Evolutionary conservation across 2,797 vertebrate genomes (phyloP).

Genomic region (Salarias fasciatus): DNA sequence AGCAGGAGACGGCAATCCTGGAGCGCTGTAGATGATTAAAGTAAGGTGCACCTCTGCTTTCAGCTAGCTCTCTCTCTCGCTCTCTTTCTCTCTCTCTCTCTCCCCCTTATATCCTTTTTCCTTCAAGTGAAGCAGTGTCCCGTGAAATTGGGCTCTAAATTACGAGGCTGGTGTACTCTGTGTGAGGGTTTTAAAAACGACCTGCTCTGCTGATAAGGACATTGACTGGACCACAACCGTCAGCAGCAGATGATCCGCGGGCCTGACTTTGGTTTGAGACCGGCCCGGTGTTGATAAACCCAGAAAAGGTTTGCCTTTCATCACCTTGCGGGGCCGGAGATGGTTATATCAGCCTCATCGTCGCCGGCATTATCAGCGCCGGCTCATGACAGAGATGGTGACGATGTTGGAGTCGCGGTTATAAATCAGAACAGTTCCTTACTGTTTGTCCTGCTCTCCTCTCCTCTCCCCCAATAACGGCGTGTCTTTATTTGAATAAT

Average conservation of each 20-base stretch:
- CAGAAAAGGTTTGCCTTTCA: conserved; percentile 34
- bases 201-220: conserved; percentile 52
- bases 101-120: conserved; percentile 63
- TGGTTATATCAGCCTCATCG: conserved; percentile 54
- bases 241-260: conserved; percentile 27
- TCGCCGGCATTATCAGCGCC: conserved; percentile 53
- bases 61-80: conserved; percentile 65
- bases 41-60: conserved; percentile 81
- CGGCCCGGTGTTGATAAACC: conserved; percentile 29
- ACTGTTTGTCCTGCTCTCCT: conserved; percentile 41
- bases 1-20: conserved; percentile 44
- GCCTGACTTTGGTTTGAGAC: conserved; percentile 38
- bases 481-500: conserved; percentile 72
- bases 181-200: conserved; percentile 68
- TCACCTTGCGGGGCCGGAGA: conserved; percentile 23
- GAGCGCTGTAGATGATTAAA: conserved; percentile 68
- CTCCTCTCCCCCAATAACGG: conserved; percentile 25
- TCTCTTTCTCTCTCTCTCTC: conserved; percentile 22
- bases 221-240: conserved; percentile 51
- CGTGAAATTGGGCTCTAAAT: conserved; percentile 96
- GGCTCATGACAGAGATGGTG: conserved; percentile 56
- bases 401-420: conserved; percentile 49
- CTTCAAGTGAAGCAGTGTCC: conserved; percentile 90
- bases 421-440: conserved; percentile 56
- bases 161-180: conserved; percentile 78